Base-by-base conservation (phyloP, 1,140 invertebrate species). In the Drosophila orena region DNA sequence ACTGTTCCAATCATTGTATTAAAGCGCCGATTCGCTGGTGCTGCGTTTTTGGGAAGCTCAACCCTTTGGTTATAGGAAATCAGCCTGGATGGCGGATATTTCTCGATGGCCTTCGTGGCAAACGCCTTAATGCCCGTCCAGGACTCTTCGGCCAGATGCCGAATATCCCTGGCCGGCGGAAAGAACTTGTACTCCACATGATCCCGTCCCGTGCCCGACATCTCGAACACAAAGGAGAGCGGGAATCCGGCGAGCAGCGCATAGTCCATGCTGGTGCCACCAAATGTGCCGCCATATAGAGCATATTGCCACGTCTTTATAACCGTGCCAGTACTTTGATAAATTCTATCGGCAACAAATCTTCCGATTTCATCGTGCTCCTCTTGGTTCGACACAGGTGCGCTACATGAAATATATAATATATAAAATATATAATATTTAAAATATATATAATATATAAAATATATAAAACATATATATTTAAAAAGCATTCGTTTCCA, bases 221-320 rank as follows among this genome's bases (percentile, higher is more conserved):
- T 38, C 24, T 84, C 80, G 1, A 79, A 37, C 0, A 40, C 50
- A 38, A 38, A 84, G n/a, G 65, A n/a, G 2, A 83, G 40, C 0
- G 80, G 75, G 24, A 83, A 71, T 3, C 80, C 80, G 15, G 52
- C 17, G 0, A n/a, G 3, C 8, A 46, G 71, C 17, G 80, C 80
- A 17, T 83, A 83, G 17, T 83, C 80, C 5, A 79, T 2, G 22
- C 80, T 84, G 22, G 65, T 83, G 15, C 79, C 80, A 4, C 80
- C 76, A 38, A 83, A 56, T 12, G 44, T 17, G 22, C 44, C 4
- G n/a, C 37, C 65, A 14, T 49, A 49, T 2, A 12, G 5, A 12
- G 38, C 43, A 12, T 11, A 44, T 27, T 65, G 79, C 0, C n/a
- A 44, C 6, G 66, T 40, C 27, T 7, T 53, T 14, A 71, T 79